phyloP scores from a whole-genome alignment of 2,888 invertebrate species.

The Prosopocoilus inquinatus region DNA sequence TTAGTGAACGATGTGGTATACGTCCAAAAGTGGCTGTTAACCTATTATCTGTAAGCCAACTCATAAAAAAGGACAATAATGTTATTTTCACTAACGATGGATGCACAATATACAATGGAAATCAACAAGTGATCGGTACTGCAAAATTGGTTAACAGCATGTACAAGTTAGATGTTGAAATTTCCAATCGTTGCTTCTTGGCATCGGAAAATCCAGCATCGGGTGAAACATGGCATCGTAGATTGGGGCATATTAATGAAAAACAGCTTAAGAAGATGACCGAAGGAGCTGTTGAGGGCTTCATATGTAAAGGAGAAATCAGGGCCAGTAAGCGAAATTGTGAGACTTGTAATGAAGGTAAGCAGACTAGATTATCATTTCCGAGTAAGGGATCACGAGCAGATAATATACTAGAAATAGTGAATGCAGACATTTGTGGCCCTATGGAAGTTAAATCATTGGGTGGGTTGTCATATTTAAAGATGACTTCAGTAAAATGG shows the following conservation, averaged over 20 bases:
- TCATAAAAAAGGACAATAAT: constrained; percentile 14
- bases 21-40: constrained; percentile 17
- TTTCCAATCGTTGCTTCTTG: background rate
- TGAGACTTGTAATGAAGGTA: constrained; percentile 31
- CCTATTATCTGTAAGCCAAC: constrained; percentile 19
- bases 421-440: constrained; percentile 33
- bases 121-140: constrained; percentile 9
- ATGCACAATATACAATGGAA: constrained; percentile 15
- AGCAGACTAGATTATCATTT: constrained; percentile 34
- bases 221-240: constrained; percentile 21
- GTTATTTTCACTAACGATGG: constrained; percentile 13
- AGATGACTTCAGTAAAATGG: constrained; percentile 29
- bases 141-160: constrained; percentile 14
- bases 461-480: too few species aligned
- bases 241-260: constrained; percentile 19
- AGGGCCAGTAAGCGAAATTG: constrained; percentile 20
- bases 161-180: constrained; percentile 16
- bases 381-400: constrained; percentile 22
- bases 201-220: background rate
- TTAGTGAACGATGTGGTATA: too few species aligned
- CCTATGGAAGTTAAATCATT: too few species aligned
- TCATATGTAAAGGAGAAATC: background rate
- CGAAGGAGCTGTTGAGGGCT: constrained; percentile 14
- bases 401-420: constrained; percentile 24
- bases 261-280: constrained; percentile 14